Evolutionary conservation across 2,113 vertebrate species (phyloP), one percentile per base, ranked within the genome.

Genomic region (Amazona vittata): DNA sequence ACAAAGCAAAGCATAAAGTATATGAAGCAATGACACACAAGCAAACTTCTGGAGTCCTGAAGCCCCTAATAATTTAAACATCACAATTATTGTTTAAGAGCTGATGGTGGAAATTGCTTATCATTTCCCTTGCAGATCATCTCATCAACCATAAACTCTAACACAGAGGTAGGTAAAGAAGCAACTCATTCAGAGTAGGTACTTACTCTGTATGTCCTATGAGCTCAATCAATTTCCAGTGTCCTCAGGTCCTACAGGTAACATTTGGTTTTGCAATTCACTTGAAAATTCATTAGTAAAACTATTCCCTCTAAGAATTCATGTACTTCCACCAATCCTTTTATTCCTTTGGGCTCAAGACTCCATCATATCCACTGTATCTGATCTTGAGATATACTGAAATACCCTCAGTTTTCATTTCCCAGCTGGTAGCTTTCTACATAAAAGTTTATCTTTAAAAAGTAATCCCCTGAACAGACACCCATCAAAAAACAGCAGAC

Each of bases 271-370:
- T 76, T 73, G 47, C 31, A 93, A 50, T 90, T 85, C 52, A 26
- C 4, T 88, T 83, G 74, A 83, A 93, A 90, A 93, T 91, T 96
- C 31, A 59, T 94, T 94, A 94, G 63, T 63, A 85, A 93, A 90
- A 90, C 53, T 79, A n/a, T 46, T 80, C 31, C 15, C 28, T 16
- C 28, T 77, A 55, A 86, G 73, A 91, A 77, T 85, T 88, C 67
- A 77, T 33, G n/a, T 17, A 46, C 41, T 90, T 11, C 19, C 17
- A 74, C 12, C 10, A 83, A 19, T 35, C 20, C 5, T 77, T 89
- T 91, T 65, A 77, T 73, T 93, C 41, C 28, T 88, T 73, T 91
- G 82, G 44, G 49, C 53, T 84, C 49, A 31, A 78, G n/a, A 53
- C 16, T 89, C 16, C 25, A 37, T 49, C 15, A 73, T 31, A 85